Base-by-base conservation (phyloP, 2,113 vertebrate genomes). In the Burhinus bistriatus region DNA sequence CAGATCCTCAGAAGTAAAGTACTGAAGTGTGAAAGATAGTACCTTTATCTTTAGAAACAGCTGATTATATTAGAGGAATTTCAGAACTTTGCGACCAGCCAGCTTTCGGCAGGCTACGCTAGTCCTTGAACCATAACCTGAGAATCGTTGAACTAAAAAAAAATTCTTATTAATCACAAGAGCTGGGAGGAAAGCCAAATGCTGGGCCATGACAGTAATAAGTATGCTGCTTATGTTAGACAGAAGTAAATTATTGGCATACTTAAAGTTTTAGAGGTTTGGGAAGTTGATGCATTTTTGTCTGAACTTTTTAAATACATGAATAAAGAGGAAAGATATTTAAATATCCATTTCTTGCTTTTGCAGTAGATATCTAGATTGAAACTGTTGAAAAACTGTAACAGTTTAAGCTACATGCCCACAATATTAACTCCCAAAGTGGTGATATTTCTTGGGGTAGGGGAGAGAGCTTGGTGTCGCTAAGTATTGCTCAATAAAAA, bases 101-200 rank as follows among this genome's bases (percentile, higher is more conserved):
- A 58, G 57, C 61, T 89, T 95, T 91, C 89, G 82, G 89, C 84
- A 80, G 77, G 81, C 11, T 0, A 64, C 66, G 84, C 69, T 55
- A 69, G 92, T 84, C 82, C 88, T 91, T 95, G 91, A 94, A 85
- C 78, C 89, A 61, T 76, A 71, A 95, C 82, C 81, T 49, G 76
- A 49, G 90, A 93, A 84, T 51, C 5, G 0, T 9, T 95, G 92
- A 89, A 83, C 83, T 91, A 86, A 89, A 92, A 89, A 34, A 82
- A 81, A 78, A 49, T 29, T 32, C 52, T n/a, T 72, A 95, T 87
- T 95, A 95, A 96, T 93, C 71, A 73, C 12, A 14, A 82, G 47
- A 84, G 70, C 95, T 87, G 89, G 95, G 94, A 96, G 38, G 6
- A 34, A 54, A 79, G 89, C 91, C 95, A 97, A 83, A 34, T 54